These are phyloP conservation scores for Drosophila orena DNA, from an alignment of 1,140 invertebrate genomes.

Conservation along the genomic window DNA sequence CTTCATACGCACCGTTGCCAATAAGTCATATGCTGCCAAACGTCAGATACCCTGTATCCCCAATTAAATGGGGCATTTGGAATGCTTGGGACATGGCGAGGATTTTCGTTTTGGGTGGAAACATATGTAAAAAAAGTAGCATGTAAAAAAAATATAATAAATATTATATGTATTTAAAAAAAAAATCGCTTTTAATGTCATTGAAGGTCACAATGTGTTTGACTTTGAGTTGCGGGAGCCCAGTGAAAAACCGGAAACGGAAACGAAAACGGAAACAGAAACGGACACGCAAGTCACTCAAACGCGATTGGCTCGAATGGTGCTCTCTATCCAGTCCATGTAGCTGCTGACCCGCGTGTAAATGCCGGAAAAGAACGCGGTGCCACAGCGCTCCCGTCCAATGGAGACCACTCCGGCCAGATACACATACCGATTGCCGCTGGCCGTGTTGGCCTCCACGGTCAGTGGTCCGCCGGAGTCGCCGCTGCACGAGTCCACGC, in stretches of 20 bases:
- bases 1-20: not conserved
- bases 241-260: not conserved
- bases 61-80: not conserved
- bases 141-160: not conserved
- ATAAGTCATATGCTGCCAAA: not conserved
- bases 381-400: conserved; percentile 41
- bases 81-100: not conserved
- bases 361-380: conserved; percentile 42
- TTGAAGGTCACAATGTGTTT: not conserved
- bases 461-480: conserved; percentile 76
- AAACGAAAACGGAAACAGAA: too few relatives aligned
- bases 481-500: conserved; percentile 65
- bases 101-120: not conserved
- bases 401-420: conserved; percentile 61
- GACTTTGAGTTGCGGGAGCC: not conserved
- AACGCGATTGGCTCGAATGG: conserved; percentile 43
- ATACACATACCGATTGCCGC: conserved; percentile 47
- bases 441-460: conserved; percentile 35
- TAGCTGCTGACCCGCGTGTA: conserved; percentile 60
- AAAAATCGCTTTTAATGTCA: conserved; percentile 2
- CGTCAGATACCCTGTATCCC: not conserved
- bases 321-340: conserved; percentile 63
- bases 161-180: conserved; percentile 5
- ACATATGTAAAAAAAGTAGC: not conserved
- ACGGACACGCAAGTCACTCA: not conserved